Base-by-base conservation (phyloP, 2,113 vertebrate genomes). In the Coregonus clupeaformis region DNA sequence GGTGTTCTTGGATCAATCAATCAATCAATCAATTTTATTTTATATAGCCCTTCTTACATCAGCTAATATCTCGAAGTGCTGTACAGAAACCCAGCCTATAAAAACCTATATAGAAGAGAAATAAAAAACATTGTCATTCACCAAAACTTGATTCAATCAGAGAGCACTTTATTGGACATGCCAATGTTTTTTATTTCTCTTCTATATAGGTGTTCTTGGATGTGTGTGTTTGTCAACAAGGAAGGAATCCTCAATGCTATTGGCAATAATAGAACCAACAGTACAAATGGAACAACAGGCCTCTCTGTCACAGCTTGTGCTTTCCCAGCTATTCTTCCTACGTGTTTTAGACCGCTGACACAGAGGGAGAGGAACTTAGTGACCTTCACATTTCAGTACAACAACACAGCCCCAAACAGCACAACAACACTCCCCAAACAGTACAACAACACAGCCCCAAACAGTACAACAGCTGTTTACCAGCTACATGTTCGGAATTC, bases 351-450 rank as follows among this genome's bases (percentile, higher is more conserved):
- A 29, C 69, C n/a, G 45, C 57, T 65, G 32, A 76, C 75, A 72
- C 9, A 1, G 66, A 18, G 6, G 76, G 45, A 64, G 13, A 83
- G 74, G 63, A 73, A 30, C 76, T 76, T 6, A 0, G 5, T 80
- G 81, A 85, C 83, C 78, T 88, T 87, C 67, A 85, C 74, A n/a
- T n/a, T n/a, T n/a, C n/a, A 77, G 79, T 72, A 79, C 18, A 1
- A 29, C 69, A 32, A 42, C 36, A 11, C 36, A 36, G 1, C 7
- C 0, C 36, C 36, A 7, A 36, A 36, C 32, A 9, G 36, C 0
- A 42, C 2, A 42, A 11, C 36, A 42, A 11, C 36, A 42, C 27
- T 1, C 2, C 7, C 36, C 36, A 42, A 36, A 36, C 32, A 9
- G 32, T 1, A 42, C 2, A 42, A 42, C 36, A 42, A 42, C 36